Percentiles rank a stretch among this genome's conserved stretches.
phyloP scores from a whole-genome alignment of 1,140 invertebrate species.

The Planococcus citri region DNA sequence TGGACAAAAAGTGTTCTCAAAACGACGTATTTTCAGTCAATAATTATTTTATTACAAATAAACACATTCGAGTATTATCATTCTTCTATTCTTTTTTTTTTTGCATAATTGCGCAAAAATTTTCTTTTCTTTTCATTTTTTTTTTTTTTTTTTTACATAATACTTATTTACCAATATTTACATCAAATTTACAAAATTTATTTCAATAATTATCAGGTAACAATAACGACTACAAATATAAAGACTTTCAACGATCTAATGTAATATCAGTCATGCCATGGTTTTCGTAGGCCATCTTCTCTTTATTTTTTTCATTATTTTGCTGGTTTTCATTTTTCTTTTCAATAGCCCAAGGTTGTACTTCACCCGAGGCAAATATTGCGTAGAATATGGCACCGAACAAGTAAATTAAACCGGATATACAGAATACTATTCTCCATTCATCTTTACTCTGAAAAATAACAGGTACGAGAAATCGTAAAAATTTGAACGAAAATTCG shows the following conservation, averaged over 20 bases:
- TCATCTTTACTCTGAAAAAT: constrained; percentile 29
- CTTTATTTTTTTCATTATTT: not conserved
- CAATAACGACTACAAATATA: too few species aligned
- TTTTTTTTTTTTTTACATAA: too few species aligned
- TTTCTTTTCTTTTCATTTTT: too few species aligned
- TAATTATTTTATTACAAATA: too few species aligned
- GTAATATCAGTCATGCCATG: not conserved
- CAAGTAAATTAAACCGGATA: constrained; percentile 38
- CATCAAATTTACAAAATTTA: too few species aligned
- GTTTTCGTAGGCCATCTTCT: not conserved
- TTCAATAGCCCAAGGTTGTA: constrained; percentile 36
- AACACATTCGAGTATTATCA: too few species aligned
- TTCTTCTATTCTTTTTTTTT: too few species aligned
- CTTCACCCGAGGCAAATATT: constrained; percentile 39
- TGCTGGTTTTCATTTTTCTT: not conserved
- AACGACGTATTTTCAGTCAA: too few species aligned
- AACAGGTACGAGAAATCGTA: not conserved
- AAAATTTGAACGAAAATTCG: not conserved
- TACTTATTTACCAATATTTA: too few species aligned
- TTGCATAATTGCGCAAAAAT: too few species aligned
- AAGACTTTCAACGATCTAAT: not conserved
- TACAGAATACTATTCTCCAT: constrained; percentile 43
- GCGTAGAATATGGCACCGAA: constrained; percentile 39
- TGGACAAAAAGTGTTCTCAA: too few species aligned
- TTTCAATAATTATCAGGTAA: too few species aligned